Percentiles rank a stretch among this genome's conserved stretches.
Evolutionary conservation across 2,888 invertebrate species (phyloP).

Genomic region (Bimastos eiseni): DNA sequence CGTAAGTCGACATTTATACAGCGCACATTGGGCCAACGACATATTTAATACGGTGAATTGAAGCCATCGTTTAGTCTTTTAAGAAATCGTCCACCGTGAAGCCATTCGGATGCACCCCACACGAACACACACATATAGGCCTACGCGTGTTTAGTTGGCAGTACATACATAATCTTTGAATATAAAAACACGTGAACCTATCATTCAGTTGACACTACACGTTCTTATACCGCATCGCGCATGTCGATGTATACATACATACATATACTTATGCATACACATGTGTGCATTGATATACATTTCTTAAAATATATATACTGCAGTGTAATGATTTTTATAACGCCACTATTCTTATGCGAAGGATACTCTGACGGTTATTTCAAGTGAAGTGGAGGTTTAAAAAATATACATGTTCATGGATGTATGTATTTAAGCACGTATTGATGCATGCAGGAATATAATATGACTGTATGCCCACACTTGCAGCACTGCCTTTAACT

Average conservation of each 20-base stretch:
- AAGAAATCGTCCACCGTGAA: not conserved
- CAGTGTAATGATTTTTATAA: too few species aligned
- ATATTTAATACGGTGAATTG: conserved; percentile 13
- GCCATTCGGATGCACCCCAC: not conserved
- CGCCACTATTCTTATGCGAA: too few species aligned
- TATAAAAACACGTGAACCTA: too few species aligned
- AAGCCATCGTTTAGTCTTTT: not conserved
- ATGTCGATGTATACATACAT: not conserved
- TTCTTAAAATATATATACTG: too few species aligned
- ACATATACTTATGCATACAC: not conserved
- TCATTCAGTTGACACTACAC: too few species aligned
- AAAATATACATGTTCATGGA: not conserved
- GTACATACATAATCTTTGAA: too few species aligned
- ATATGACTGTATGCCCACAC: too few species aligned
- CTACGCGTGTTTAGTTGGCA: too few species aligned
- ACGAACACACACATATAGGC: too few species aligned
- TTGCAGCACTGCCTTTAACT: too few species aligned
- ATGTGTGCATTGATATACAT: too few species aligned
- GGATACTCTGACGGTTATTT: too few species aligned
- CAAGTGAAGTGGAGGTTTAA: not conserved
- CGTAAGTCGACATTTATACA: not conserved
- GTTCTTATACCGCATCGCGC: not conserved
- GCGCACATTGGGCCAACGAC: not conserved
- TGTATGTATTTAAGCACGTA: not conserved
- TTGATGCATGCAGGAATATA: not conserved